Evolutionary conservation across 2,113 vertebrate genomes (phyloP), one percentile per base, ranked within the genome.

Genomic region (Larimichthys polyactis): DNA sequence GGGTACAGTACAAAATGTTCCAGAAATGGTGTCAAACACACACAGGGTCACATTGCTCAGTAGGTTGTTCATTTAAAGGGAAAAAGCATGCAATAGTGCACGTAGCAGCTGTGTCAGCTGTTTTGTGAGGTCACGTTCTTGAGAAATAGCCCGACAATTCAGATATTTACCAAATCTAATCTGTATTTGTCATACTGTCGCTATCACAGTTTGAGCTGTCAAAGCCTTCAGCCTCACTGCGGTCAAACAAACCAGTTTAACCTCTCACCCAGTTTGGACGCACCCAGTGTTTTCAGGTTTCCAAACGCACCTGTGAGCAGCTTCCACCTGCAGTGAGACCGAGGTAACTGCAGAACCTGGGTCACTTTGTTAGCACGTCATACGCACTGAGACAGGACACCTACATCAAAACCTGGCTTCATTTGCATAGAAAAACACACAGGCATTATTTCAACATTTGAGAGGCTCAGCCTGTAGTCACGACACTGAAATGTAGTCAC

Each of bases 221-320:
- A 1, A 43, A 11, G 19, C 4, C 36, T n/a, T 15, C 4, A 48
- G 15, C 36, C 48, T 58, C 17, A n/a, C 24, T 0, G 0, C 1
- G 40, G 36, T 22, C 16, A 49, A 11, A 52, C 46, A 62, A 36
- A 76, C 17, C 20, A n/a, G 44, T 76, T 51, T 52, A n/a, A 73
- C 76, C 62, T 71, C 4, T 82, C 67, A 40, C 63, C 49, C 11
- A 24, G 68, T 72, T n/a, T 2, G 11, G 29, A 44, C 73, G 29
- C 65, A 48, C 78, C 58, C 49, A 49, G n/a, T 4, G 19, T 15
- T 44, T 2, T 29, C 11, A 19, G 5, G 11, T 43, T 40, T 40
- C 36, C 36, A 40, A 40, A 6, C 8, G 22, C 17, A 49, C 11
- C 44, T 66, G 69, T 57, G 22, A 22, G 6, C 5, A 16, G 27